phyloP scores from a whole-genome alignment of 2,113 vertebrate genomes.

The Tachuris rubrigastra region DNA sequence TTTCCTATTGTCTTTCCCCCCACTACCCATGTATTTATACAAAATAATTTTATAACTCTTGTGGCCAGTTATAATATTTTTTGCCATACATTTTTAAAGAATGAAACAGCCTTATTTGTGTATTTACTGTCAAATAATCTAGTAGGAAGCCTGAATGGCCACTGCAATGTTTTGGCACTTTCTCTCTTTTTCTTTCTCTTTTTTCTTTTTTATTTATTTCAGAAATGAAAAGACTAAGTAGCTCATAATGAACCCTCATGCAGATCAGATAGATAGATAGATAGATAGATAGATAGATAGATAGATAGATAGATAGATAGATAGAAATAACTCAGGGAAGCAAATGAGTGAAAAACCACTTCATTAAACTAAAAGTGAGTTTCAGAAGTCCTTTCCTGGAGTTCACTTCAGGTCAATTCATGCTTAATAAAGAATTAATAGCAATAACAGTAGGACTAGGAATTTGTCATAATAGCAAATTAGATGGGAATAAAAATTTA shows the following conservation, averaged over 20 bases:
- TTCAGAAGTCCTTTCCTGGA: neutral
- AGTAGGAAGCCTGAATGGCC: neutral
- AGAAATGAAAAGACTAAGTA: neutral
- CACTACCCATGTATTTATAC: neutral
- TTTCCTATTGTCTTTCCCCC: neutral
- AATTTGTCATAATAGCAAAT: neutral
- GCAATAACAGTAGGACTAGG: neutral
- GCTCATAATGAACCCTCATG: neutral
- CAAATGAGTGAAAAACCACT: neutral
- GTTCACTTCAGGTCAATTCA: neutral
- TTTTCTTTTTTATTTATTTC: neutral
- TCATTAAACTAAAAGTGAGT: neutral
- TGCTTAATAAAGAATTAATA: neutral
- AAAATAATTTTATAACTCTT: neutral
- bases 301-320: neutral
- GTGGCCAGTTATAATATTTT: neutral
- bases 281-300: neutral
- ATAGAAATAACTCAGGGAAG: neutral
- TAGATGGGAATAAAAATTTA: neutral
- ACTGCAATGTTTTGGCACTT: accelerated
- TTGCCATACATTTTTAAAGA: neutral
- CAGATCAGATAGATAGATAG: neutral
- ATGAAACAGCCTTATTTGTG: neutral
- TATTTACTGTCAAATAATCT: neutral
- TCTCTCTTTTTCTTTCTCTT: neutral